A percentile compares a stretch with the other conserved stretches of the same genome.
Conservation (phyloP, 2,797 vertebrate genomes). For the Xiphorhynchus erythropygius region DNA sequence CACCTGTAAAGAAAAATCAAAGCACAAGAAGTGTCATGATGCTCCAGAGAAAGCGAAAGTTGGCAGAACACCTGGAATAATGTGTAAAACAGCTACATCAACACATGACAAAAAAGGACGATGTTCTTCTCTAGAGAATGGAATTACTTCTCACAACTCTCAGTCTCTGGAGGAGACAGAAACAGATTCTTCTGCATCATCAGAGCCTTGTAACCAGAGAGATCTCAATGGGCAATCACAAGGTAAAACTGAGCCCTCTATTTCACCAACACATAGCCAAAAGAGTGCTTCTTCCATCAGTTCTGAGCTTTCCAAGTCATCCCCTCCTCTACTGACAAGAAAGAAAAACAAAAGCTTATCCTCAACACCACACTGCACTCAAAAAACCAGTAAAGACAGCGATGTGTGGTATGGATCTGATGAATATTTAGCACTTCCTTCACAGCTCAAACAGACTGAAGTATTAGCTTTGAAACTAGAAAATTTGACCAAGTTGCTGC, state of each 20-base stretch:
- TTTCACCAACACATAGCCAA: conserved; percentile 43
- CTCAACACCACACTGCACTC: conserved; percentile 22
- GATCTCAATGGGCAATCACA: conserved; percentile 13
- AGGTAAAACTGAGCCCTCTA: conserved; percentile 39
- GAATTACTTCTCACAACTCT: conserved; percentile 5
- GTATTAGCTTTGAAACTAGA: conserved; percentile 90
- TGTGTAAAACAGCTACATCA: not conserved
- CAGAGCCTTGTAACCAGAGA: conserved; percentile 42
- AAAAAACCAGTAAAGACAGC: conserved; percentile 65
- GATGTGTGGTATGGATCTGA: conserved; percentile 94
- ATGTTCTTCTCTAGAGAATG: conserved; percentile 9
- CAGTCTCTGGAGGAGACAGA: conserved; percentile 52
- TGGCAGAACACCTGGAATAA: not conserved
- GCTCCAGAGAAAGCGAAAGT: conserved; percentile 34
- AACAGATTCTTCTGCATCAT: conserved; percentile 65
- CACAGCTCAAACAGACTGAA: conserved; percentile 92
- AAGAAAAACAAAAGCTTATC: conserved; percentile 55
- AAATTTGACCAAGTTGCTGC: conserved; percentile 86
- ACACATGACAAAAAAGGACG: conserved; percentile 4
- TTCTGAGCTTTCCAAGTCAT: conserved; percentile 55
- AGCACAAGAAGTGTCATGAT: conserved; percentile 53
- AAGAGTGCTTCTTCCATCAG: conserved; percentile 59
- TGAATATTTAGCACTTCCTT: conserved; percentile 93
- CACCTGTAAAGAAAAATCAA: conserved; percentile 73
- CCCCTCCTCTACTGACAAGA: conserved; percentile 38